Conservation (phyloP, 2,888 invertebrate genomes). For the Rhingia rostrata region DNA sequence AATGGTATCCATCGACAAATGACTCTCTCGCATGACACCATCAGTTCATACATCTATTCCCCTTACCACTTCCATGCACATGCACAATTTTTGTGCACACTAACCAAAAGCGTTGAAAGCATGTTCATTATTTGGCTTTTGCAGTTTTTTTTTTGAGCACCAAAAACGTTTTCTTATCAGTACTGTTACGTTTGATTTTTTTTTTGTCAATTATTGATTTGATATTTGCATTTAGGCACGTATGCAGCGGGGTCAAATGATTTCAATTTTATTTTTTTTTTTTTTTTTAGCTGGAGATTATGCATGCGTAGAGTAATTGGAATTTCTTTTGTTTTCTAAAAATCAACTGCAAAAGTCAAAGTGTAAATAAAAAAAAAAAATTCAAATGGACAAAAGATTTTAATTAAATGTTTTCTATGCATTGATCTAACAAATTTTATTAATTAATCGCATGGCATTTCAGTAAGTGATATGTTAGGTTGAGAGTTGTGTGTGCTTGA, state of each 20-base stretch:
- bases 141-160: slow-evolving; percentile 9
- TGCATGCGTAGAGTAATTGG: neutral
- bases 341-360: slow-evolving; percentile 36
- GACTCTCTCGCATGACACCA: slow-evolving; percentile 40
- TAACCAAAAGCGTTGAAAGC: slow-evolving; percentile 34
- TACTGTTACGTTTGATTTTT: slow-evolving; percentile 5
- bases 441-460: slow-evolving; percentile 11
- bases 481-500: slow-evolving; percentile 40
- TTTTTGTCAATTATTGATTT: slow-evolving; percentile 1
- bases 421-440: slow-evolving; percentile 42
- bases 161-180: slow-evolving; percentile 11
- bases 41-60: neutral
- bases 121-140: slow-evolving; percentile 43
- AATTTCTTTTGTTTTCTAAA: neutral
- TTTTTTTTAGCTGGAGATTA: neutral
- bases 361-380: slow-evolving; percentile 23
- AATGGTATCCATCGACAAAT: neutral
- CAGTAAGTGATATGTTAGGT: slow-evolving; percentile 11
- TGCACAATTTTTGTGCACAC: slow-evolving; percentile 34
- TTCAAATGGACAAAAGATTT: neutral
- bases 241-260: neutral
- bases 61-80: slow-evolving; percentile 14
- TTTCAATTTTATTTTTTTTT: neutral
- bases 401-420: slow-evolving; percentile 12
- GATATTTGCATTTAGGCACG: slow-evolving; percentile 12